These are phyloP conservation scores for Lepidurus packardi DNA, from an alignment of 1,140 invertebrate genomes.

Conservation along the genomic window DNA sequence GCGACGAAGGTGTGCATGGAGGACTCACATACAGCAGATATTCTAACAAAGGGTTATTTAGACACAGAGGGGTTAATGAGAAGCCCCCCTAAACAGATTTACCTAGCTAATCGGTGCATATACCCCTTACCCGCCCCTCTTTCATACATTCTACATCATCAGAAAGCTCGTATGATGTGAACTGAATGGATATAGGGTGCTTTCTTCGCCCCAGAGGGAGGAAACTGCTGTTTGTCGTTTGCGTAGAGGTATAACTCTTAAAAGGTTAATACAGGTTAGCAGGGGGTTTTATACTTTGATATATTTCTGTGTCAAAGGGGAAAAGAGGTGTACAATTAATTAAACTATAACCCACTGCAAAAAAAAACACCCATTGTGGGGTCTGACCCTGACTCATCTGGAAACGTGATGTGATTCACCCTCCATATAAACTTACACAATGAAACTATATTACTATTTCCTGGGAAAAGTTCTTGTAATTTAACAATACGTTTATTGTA, in stretches of 20 bases:
- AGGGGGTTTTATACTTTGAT: not conserved
- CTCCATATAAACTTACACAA: no score
- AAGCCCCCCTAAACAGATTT: slow-evolving; percentile 21
- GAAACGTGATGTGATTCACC: no score
- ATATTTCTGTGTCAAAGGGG: not conserved
- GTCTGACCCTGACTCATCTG: no score
- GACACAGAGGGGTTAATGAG: slow-evolving; percentile 13
- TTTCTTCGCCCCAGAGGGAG: slow-evolving; percentile 10
- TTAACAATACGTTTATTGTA: no score
- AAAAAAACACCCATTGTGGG: no score
- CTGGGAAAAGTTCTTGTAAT: no score
- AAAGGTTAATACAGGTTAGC: not conserved
- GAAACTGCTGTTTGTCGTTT: slow-evolving; percentile 13
- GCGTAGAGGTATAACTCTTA: not conserved
- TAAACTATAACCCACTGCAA: no score
- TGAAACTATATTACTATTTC: no score
- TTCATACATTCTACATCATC: not conserved
- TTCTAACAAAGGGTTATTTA: not conserved
- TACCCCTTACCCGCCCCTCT: not conserved
- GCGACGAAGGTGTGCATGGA: not conserved
- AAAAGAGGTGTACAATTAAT: not conserved
- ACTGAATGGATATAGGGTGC: slow-evolving; percentile 3
- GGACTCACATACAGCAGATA: not conserved
- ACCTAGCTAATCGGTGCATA: not conserved
- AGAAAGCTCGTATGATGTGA: slow-evolving; percentile 4